Percentiles rank a stretch among this genome's conserved stretches.
phyloP scores from a whole-genome alignment of 2,797 vertebrate species.

The Crocodylus rhombifer region DNA sequence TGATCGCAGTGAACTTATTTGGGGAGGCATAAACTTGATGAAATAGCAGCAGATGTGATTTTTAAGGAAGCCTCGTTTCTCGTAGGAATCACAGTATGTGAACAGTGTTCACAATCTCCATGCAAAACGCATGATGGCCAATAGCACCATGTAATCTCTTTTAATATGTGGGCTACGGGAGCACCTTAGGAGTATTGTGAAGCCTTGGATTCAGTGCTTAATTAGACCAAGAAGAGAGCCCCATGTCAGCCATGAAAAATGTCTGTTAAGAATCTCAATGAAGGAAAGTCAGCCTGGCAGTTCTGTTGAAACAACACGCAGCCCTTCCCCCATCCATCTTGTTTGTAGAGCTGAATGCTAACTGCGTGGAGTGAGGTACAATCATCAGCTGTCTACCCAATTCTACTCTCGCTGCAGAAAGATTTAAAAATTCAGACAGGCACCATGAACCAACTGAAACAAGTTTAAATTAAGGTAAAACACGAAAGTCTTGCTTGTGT shows the following conservation, averaged over 20 bases:
- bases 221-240: slow-evolving; percentile 46
- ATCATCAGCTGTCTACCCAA: slow-evolving; percentile 20
- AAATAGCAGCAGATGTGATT: slow-evolving; percentile 65
- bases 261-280: slow-evolving; percentile 54
- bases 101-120: slow-evolving; percentile 22
- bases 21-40: slow-evolving; percentile 61
- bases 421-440: background rate
- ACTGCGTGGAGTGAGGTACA: slow-evolving; percentile 29
- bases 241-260: slow-evolving; percentile 47
- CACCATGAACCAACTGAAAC: background rate
- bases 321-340: slow-evolving; percentile 53
- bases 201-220: slow-evolving; percentile 45
- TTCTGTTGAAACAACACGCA: slow-evolving; percentile 61
- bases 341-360: slow-evolving; percentile 62
- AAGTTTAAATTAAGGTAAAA: slow-evolving; percentile 3
- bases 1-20: slow-evolving; percentile 52
- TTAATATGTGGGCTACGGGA: slow-evolving; percentile 32
- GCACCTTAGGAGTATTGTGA: slow-evolving; percentile 60
- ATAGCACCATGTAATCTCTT: slow-evolving; percentile 52
- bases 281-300: slow-evolving; percentile 59
- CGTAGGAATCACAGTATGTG: background rate
- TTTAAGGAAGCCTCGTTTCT: slow-evolving; percentile 54
- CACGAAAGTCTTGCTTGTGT: background rate
- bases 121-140: background rate
- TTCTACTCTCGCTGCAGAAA: background rate